Conservation (phyloP, 2,797 vertebrate genomes). For the Gymnocypris eckloni region DNA sequence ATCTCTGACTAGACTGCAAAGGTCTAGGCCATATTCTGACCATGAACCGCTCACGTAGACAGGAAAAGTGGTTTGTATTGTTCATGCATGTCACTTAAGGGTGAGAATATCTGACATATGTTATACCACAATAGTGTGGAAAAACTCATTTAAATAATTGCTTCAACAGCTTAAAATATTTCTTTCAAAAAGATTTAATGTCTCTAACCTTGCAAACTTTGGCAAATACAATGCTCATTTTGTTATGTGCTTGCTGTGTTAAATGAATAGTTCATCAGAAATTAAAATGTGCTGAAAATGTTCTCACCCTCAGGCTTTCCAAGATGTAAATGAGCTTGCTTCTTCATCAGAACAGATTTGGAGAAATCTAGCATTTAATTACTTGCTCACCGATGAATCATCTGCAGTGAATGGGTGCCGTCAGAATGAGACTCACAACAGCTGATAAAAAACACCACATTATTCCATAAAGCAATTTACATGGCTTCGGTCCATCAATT, state of each 20-base stretch:
- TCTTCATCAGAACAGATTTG: background rate
- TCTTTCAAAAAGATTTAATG: background rate
- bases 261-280: background rate
- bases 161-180: background rate
- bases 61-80: background rate
- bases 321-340: background rate
- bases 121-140: background rate
- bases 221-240: background rate
- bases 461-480: background rate
- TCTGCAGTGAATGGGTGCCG: background rate
- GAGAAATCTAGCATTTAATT: background rate
- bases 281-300: background rate
- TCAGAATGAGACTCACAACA: background rate
- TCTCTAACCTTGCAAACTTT: background rate
- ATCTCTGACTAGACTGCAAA: background rate
- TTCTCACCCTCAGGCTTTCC: background rate
- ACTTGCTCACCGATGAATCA: background rate
- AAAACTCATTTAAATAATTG: constrained; percentile 1
- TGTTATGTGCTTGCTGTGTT: background rate
- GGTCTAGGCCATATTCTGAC: background rate
- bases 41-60: background rate
- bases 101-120: background rate
- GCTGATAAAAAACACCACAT: background rate
- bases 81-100: background rate
- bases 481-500: background rate